phyloP scores from a whole-genome alignment of 2,797 vertebrate genomes.

The Mareca strepera region DNA sequence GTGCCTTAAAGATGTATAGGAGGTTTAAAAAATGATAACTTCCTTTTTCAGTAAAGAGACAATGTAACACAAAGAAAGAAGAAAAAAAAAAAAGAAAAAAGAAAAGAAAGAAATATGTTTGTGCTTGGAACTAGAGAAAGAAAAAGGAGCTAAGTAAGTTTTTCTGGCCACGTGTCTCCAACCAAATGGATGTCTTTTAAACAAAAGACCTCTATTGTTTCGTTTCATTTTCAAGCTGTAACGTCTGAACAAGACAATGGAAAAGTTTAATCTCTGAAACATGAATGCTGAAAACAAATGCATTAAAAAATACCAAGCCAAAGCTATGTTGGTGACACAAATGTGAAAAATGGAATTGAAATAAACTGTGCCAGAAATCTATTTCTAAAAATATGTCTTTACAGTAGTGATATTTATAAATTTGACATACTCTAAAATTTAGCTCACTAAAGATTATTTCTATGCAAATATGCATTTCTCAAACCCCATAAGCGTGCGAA shows the following conservation, averaged over 20 bases:
- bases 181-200: constrained; percentile 11
- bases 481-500: constrained; percentile 74
- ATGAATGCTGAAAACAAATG: constrained; percentile 59
- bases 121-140: background rate
- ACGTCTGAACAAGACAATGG: constrained; percentile 19
- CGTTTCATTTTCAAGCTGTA: constrained; percentile 42
- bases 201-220: constrained; percentile 8
- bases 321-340: constrained; percentile 40
- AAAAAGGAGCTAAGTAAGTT: constrained; percentile 1
- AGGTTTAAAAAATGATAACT: constrained; percentile 4
- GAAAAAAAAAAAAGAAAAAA: background rate
- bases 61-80: background rate
- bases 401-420: constrained; percentile 73
- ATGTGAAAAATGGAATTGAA: constrained; percentile 68
- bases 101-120: background rate
- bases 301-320: constrained; percentile 58
- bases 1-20: background rate
- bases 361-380: constrained; percentile 62
- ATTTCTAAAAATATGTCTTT: constrained; percentile 71
- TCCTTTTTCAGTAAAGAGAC: constrained; percentile 13
- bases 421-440: constrained; percentile 79
- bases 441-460: constrained; percentile 87
- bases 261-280: constrained; percentile 63
- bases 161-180: background rate
- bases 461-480: constrained; percentile 82